phyloP scores from a whole-genome alignment of 2,113 vertebrate species.

The Anarrhichthys ocellatus region DNA sequence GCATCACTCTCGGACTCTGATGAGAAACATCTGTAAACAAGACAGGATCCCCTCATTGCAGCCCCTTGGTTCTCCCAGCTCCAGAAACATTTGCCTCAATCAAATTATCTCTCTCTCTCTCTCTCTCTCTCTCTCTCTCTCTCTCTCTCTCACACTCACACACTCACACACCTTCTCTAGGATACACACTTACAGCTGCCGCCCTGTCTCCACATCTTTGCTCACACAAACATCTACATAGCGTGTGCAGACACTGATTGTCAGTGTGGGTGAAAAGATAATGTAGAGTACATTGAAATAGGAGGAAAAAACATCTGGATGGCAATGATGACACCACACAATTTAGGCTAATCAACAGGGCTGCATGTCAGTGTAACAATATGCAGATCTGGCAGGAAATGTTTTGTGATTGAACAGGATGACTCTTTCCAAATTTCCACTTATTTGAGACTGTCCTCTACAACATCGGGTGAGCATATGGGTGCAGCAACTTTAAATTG shows the following conservation, averaged over 20 bases:
- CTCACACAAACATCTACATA: constrained; percentile 48
- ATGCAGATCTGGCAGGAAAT: constrained; percentile 34
- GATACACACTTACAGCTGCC: constrained; percentile 47
- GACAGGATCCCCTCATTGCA: constrained; percentile 63
- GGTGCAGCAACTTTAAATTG: not conserved
- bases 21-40: constrained; percentile 84
- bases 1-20: constrained; percentile 67
- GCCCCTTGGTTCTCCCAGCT: constrained; percentile 62
- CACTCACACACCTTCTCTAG: not conserved
- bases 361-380: constrained; percentile 27
- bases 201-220: constrained; percentile 28
- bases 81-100: constrained; percentile 36
- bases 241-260: constrained; percentile 8
- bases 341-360: constrained; percentile 36
- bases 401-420: constrained; percentile 15
- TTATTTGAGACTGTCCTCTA: constrained; percentile 1
- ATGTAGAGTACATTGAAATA: constrained; percentile 6
- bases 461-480: not conserved
- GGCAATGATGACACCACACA: constrained; percentile 18
- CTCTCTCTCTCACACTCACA: not conserved
- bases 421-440: not conserved
- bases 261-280: constrained; percentile 17
- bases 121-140: constrained; percentile 9
- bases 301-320: constrained; percentile 50
- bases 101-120: not conserved